Evolutionary conservation across 2,888 invertebrate genomes (phyloP).

Genomic region (Eremobia ochroleuca): DNA sequence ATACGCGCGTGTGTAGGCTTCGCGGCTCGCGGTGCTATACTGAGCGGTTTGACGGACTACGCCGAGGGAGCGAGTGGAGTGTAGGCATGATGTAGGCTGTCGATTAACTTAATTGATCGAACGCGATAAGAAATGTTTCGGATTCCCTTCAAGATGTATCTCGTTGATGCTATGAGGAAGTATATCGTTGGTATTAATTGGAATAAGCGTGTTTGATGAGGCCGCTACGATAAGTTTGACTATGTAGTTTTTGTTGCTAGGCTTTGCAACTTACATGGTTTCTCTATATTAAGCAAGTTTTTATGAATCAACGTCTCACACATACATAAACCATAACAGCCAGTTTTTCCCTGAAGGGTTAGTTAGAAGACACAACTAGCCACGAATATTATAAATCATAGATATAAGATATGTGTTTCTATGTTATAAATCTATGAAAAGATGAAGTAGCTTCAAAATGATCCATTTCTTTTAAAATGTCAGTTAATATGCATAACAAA

Average conservation of each 20-base stretch:
- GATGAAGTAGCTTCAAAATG: not conserved
- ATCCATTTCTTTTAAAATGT: constrained; percentile 30
- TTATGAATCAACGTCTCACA: not conserved
- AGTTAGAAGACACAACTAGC: too few species aligned
- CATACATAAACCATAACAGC: not conserved
- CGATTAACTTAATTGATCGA: constrained; percentile 85
- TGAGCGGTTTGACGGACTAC: constrained; percentile 70
- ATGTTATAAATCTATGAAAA: not conserved
- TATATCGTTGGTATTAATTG: constrained; percentile 49
- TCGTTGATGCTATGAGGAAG: constrained; percentile 52
- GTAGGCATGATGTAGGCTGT: constrained; percentile 79
- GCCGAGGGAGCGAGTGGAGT: constrained; percentile 69
- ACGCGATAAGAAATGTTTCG: constrained; percentile 78
- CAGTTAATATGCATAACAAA: constrained; percentile 48
- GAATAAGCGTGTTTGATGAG: constrained; percentile 40
- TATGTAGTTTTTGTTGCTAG: constrained; percentile 34
- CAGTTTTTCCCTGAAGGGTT: not conserved
- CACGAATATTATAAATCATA: too few species aligned
- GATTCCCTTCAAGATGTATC: constrained; percentile 63
- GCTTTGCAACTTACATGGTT: constrained; percentile 1
- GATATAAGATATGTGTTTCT: too few species aligned
- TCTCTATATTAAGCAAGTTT: constrained; percentile 1
- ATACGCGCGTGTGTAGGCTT: constrained; percentile 81
- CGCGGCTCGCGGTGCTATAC: constrained; percentile 86
- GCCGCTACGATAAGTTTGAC: constrained; percentile 15